Conservation (phyloP, 1,140 invertebrate species). For the Megalopta genalis region DNA sequence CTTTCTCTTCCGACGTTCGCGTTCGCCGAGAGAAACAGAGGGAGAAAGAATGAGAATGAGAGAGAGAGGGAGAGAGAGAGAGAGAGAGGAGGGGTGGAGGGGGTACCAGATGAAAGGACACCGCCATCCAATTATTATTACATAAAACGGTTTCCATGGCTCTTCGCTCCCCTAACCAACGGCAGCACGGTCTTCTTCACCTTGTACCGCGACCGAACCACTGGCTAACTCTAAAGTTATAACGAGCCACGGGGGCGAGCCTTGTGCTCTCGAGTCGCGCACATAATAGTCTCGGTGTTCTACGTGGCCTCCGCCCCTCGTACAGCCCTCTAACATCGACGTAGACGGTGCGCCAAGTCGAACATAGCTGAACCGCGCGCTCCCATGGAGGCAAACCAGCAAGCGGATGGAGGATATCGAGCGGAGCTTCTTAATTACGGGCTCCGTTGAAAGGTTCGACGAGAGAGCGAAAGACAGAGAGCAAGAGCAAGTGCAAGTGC, state of each 20-base stretch:
- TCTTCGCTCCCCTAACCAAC: conserved; percentile 57
- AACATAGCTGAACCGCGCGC: conserved; percentile 29
- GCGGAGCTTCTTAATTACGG: conserved; percentile 70
- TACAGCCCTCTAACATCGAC: conserved; percentile 29
- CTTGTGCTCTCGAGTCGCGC: conserved; percentile 63
- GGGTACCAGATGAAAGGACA: conserved; percentile 73
- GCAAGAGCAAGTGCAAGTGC: not conserved
- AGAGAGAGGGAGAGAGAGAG: not conserved
- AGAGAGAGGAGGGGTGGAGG: conserved; percentile 30
- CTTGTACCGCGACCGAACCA: conserved; percentile 69
- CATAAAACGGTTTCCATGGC: conserved; percentile 73
- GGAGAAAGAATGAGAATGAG: conserved; percentile 15
- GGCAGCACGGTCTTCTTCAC: conserved; percentile 66
- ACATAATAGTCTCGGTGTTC: conserved; percentile 67
- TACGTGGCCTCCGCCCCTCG: conserved; percentile 38
- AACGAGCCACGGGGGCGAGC: conserved; percentile 70
- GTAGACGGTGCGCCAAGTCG: conserved; percentile 35
- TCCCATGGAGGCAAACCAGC: conserved; percentile 30
- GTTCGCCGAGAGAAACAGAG: not conserved
- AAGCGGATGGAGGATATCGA: conserved; percentile 56
- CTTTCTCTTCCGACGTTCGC: conserved; percentile 49
- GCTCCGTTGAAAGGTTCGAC: conserved; percentile 47
- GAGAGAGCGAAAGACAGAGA: conserved; percentile 11
- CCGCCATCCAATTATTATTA: conserved; percentile 79
- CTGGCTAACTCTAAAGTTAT: conserved; percentile 76